Evolutionary conservation across 2,113 vertebrate genomes (phyloP), one percentile per base, ranked within the genome.

Genomic region (Phodopus roborovskii): DNA sequence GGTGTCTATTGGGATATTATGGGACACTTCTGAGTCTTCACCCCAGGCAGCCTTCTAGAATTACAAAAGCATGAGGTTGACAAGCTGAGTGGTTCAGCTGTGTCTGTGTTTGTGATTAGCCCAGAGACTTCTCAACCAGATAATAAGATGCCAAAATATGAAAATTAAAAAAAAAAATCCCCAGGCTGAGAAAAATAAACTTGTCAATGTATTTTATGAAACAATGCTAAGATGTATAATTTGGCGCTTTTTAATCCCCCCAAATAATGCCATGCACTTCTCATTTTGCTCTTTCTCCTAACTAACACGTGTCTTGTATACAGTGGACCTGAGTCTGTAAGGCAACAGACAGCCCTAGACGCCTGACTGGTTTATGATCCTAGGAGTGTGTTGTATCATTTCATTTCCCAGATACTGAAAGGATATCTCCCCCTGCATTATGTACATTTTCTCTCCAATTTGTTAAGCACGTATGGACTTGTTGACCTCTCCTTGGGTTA

Each of bases 121-220:
- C 50, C 24, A 64, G 90, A 96, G 90, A 92, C 39, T 91, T 91
- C 73, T 94, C 58, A 70, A 62, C 17, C 75, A 94, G 83, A 66
- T 82, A 96, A 85, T 56, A 91, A 94, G 82, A 93, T 87, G 42
- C 48, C 88, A 94, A 71, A 70, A 94, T 66, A 75, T 93, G 90
- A 89, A 95, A 96, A 97, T 94, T 48, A 87, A 83, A 96, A 94
- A 77, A 79, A 83, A 96, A 94, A 77, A 78, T 79, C 82, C 75
- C 92, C 60, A 78, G 74, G 45, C 64, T 50, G n/a, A 92, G 48
- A 83, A 97, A 96, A 90, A 96, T 83, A 92, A 93, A 77, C 33
- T 33, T 94, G 36, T 95, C 71, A 66, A 42, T 73, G 82, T 70
- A 90, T 95, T 91, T 95, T 82, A 74, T 92, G 81, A 94, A 79